phyloP scores from a whole-genome alignment of 2,113 vertebrate genomes.

The Gymnobelideus leadbeateri region DNA sequence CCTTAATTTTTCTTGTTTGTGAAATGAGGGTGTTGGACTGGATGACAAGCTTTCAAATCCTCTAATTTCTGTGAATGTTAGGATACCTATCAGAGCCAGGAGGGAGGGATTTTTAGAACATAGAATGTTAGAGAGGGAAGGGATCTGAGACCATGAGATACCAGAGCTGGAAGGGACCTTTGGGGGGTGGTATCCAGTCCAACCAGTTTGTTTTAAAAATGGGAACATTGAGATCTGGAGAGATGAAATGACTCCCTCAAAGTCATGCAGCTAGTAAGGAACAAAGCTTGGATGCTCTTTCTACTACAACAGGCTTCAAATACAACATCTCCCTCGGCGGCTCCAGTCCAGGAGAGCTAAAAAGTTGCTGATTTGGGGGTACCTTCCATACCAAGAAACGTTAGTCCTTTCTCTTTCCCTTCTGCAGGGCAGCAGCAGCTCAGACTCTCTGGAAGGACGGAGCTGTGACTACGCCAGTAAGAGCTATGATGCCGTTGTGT shows the following conservation, averaged over 20 bases:
- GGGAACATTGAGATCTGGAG: neutral
- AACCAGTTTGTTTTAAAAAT: neutral
- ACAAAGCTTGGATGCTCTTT: neutral
- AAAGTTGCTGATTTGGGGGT: neutral
- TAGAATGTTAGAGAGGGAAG: neutral
- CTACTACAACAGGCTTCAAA: neutral
- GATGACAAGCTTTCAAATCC: neutral
- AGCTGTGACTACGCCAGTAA: conserved; percentile 94
- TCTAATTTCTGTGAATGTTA: neutral
- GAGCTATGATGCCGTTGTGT: conserved; percentile 97
- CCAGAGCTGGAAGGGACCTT: neutral
- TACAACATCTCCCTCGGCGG: neutral
- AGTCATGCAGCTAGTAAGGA: neutral
- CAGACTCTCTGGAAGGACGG: conserved; percentile 94
- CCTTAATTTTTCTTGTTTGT: neutral
- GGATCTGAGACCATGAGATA: neutral
- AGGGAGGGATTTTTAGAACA: neutral
- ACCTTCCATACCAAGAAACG: neutral
- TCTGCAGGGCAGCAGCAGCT: conserved; percentile 95
- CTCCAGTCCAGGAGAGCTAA: neutral
- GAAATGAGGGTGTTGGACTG: neutral
- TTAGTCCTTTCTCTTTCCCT: neutral
- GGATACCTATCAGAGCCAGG: neutral
- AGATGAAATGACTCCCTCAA: neutral
- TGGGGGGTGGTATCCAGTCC: neutral